These are phyloP conservation scores for Trichoplusia ni DNA, from an alignment of 1,140 invertebrate genomes.

Conservation along the genomic window DNA sequence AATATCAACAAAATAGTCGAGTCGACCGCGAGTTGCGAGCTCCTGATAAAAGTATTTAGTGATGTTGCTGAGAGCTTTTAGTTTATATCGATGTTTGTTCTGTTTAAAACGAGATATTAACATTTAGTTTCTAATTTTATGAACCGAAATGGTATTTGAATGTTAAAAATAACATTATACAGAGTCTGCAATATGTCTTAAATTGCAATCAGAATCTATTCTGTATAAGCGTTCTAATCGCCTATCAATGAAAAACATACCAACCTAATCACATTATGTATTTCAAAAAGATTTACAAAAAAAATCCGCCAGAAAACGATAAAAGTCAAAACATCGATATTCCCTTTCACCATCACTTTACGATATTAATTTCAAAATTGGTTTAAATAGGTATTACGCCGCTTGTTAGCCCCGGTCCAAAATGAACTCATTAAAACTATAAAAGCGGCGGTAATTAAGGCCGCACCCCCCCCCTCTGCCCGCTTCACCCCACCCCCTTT, in stretches of 20 bases:
- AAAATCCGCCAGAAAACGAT: background rate
- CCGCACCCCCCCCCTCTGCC: constrained; percentile 48
- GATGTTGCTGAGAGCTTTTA: constrained; percentile 42
- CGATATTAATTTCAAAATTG: constrained; percentile 80
- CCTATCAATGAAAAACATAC: too few relatives aligned
- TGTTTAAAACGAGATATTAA: too few relatives aligned
- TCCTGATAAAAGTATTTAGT: constrained; percentile 63
- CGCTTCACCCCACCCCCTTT: constrained; percentile 24
- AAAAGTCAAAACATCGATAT: constrained; percentile 43
- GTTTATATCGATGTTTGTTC: constrained; percentile 24
- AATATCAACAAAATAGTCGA: constrained; percentile 80
- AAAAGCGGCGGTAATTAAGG: constrained; percentile 80
- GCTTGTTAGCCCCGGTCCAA: constrained; percentile 78
- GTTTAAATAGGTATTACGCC: constrained; percentile 78
- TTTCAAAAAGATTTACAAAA: background rate
- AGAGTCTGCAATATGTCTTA: too few relatives aligned
- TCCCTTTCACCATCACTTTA: constrained; percentile 45
- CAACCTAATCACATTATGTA: background rate
- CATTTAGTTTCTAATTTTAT: background rate
- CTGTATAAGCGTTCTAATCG: too few relatives aligned
- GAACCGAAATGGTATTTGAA: too few relatives aligned
- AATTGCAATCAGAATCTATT: too few relatives aligned
- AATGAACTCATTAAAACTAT: constrained; percentile 82
- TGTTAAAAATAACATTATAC: too few relatives aligned
- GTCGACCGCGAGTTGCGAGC: constrained; percentile 57